Base-by-base conservation (phyloP, 2,888 invertebrate genomes). In the Spisula solida region DNA sequence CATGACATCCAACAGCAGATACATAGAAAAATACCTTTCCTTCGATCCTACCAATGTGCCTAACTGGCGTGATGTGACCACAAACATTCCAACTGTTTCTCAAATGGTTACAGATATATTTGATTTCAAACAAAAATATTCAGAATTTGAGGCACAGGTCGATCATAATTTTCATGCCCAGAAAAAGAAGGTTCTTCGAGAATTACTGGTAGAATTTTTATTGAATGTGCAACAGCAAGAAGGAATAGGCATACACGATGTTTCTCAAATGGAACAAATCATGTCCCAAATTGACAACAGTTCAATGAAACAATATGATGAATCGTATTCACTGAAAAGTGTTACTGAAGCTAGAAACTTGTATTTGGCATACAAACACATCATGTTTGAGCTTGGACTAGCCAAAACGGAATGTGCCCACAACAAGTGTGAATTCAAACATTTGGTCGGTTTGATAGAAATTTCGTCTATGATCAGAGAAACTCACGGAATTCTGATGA, bases 41-140 rank as follows among this genome's bases (percentile, higher is more conserved):
- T 86, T 86, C 48, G 81, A 86, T 34, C 86, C 81, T 12, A 86
- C 86, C 20, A 70, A 86, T 10, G 51, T 10, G 6, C 86, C 86
- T 6, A 29, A 18, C 81, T 86, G 86, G 86, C 29, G 86, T 20
- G 34, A 6, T 41, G 34, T 16, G 0, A 16, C 60, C 4, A 25
- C 18, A 8, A 51, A 2, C 1, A 56, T 81, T 81, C 86, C 86
- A 16, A n/a, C 48, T 0, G 51, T 86, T 29, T 86, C 81, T 18
- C 16, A 86, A n/a, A 86, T 86, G 86, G 25, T 86, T 29, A 66
- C 18, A 2, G 86, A 86, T 1, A 86, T 86, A 51, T 47, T 48
- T 10, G 41, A 1, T 1, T 86, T 75, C 12, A 25, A 60, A 20
- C 31, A 51, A 18, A 48, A 12, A 1, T 86, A 86, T 70, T 4